Evolutionary conservation across 1,140 invertebrate genomes (phyloP), one percentile per base, ranked within the genome.

Genomic region (Eumeta japonica): DNA sequence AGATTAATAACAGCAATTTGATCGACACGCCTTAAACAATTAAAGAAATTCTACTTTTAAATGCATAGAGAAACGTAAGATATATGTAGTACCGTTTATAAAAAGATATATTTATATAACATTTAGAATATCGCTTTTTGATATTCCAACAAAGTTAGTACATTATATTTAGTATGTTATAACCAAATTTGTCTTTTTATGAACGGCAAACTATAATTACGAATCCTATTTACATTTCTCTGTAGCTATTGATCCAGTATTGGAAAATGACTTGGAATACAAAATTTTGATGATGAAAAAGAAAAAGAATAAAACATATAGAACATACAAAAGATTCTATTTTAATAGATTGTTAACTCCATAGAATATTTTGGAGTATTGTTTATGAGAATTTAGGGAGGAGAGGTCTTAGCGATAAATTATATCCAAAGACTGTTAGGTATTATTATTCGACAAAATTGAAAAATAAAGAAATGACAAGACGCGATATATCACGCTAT

Each of bases 351-450:
- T n/a, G n/a, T n/a, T n/a, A 55, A 49, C 65, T 70, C 65, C 65
- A 62, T 63, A 70, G 66, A 64, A 64, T 68, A 70, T 66, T 73
- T 73, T 70, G 63, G 68, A 62, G 63, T n/a, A 60, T 59, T 67
- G 52, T 52, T 73, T 70, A 70, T 73, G 70, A 73, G 65, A 73
- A 68, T 56, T 54, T 52, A 50, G 55, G 55, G 58, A 45, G 52
- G 56, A 58, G 56, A 59, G 55, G 67, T 70, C 63, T 70, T 73
- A 70, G 64, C 62, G 62, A 62, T 68, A 66, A 57, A 59, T n/a
- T 33, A 52, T 68, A 66, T 73, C 68, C 68, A 73, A 73, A 73
- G 68, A 73, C 68, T 70, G 68, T 61, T 64, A 66, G 54, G 62
- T 72, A 66, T 66, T 73, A 67, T 65, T 54, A 68, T 62, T 68